Evolutionary conservation across 2,888 invertebrate genomes (phyloP).

Genomic region (Liopterus haemorrhoidalis): DNA sequence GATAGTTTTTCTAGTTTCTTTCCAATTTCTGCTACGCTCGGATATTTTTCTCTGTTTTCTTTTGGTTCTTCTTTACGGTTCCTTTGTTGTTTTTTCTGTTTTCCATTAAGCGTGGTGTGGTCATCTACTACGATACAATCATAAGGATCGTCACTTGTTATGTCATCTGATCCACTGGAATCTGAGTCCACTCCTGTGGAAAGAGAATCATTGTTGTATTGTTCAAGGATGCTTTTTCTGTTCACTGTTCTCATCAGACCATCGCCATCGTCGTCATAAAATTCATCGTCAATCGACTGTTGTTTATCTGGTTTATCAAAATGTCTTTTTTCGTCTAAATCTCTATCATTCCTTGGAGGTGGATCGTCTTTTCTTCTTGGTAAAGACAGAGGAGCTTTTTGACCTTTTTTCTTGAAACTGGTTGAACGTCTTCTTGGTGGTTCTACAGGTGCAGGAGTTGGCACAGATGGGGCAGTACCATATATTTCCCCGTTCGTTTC

Average conservation of each 20-base stretch:
- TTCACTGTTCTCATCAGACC: conserved; percentile 65
- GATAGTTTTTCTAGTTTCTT: conserved; percentile 46
- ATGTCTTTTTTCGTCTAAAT: conserved; percentile 34
- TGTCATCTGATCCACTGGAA: conserved; percentile 57
- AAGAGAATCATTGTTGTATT: conserved; percentile 54
- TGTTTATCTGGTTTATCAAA: conserved; percentile 29
- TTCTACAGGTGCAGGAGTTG: too few species aligned
- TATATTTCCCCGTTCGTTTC: conserved; percentile 28
- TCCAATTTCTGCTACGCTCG: conserved; percentile 47
- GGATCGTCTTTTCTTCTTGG: conserved; percentile 46
- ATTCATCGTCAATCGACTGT: conserved; percentile 53
- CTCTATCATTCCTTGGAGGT: conserved; percentile 39
- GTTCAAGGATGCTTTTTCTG: conserved; percentile 65
- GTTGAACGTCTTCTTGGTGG: conserved; percentile 24
- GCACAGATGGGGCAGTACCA: conserved; percentile 12
- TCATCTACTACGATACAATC: conserved; percentile 82
- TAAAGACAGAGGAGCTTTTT: conserved; percentile 39
- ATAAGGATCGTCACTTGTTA: conserved; percentile 67
- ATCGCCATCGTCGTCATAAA: conserved; percentile 61
- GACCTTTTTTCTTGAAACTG: conserved; percentile 45
- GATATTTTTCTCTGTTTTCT: conserved; percentile 39
- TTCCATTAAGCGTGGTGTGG: conserved; percentile 51
- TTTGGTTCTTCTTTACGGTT: conserved; percentile 23
- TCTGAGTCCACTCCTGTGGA: conserved; percentile 55
- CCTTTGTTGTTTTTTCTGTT: conserved; percentile 38